Evolutionary conservation across 2,113 vertebrate genomes (phyloP).

Genomic region (Crypturellus undulatus): DNA sequence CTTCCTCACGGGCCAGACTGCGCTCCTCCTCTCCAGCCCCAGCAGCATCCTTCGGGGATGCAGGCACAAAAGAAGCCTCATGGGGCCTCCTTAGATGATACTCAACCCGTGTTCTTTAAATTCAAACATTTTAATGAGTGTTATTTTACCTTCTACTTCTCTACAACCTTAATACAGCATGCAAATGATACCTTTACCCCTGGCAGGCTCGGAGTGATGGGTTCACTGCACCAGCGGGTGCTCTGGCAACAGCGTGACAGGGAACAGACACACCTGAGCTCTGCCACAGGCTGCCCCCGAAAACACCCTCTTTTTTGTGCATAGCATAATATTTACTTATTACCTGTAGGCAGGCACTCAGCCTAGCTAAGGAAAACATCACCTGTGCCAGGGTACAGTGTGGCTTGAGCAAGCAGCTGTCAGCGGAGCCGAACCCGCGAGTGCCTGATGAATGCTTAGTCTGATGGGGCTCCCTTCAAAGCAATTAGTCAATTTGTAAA

Average conservation of each 20-base stretch:
- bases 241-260: no score
- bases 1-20: neutral
- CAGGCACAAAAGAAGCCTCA: neutral
- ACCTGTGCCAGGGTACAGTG: neutral
- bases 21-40: no score
- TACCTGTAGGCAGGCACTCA: no score
- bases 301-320: no score
- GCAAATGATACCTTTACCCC: fast-evolving
- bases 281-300: no score
- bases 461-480: neutral
- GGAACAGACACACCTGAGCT: no score
- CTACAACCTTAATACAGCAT: fast-evolving
- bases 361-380: neutral
- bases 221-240: neutral
- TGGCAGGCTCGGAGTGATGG: neutral
- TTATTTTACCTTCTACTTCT: neutral
- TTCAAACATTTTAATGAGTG: no score
- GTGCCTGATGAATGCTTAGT: neutral
- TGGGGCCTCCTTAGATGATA: neutral
- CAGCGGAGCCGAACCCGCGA: neutral
- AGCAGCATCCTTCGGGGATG: no score
- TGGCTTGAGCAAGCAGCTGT: neutral
- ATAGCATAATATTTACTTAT: neutral
- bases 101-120: no score
- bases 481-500: neutral